Base-by-base conservation (phyloP, 2,113 vertebrate species). In the Callithrix jacchus region DNA sequence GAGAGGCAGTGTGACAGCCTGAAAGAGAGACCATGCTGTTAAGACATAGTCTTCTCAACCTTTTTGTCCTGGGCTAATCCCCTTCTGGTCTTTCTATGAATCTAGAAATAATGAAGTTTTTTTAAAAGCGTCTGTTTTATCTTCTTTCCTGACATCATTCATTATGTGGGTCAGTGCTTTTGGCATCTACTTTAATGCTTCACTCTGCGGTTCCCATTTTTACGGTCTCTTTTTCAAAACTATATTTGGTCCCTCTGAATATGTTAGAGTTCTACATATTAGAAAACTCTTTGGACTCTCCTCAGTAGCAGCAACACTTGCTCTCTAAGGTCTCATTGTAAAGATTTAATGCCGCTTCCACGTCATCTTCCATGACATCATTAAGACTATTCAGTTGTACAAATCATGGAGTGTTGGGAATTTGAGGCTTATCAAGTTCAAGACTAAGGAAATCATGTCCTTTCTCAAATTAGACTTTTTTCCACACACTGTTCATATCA, bases 391-490 rank as follows among this genome's bases (percentile, higher is more conserved):
- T 73, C 40, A n/a, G 68, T 94, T 92, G 54, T 68, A 35, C 20
- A 94, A 85, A 80, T 49, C 32, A 20, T 13, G 18, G 56, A 49
- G 64, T 54, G 6, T 42, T 79, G 45, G 93, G 61, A 88, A 95
- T 89, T 54, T 86, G 85, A 96, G 86, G 52, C 40, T 8, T 71
- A 84, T 85, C 49, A 87, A 71, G 83, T 95, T 95, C 64, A 96
- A 96, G 82, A 70, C 82, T 66, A 42, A 77, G 87, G 56, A 97
- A 93, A 90, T 86, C 49, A 68, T 70, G 82, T 77, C 7, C 45
- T 77, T 61, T 77, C 40, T 96, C 49, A 80, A 68, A 66, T 93
- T 74, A 84, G 52, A 58, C 54, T 58, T 89, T 77, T 94, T 88
- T 94, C 83, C 5, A 66, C 64, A 96, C 8, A 8, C 25, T n/a